Evolutionary conservation across 92 coral and sea anemone species (phyloP).

Genomic region (Palythoa grandis): DNA sequence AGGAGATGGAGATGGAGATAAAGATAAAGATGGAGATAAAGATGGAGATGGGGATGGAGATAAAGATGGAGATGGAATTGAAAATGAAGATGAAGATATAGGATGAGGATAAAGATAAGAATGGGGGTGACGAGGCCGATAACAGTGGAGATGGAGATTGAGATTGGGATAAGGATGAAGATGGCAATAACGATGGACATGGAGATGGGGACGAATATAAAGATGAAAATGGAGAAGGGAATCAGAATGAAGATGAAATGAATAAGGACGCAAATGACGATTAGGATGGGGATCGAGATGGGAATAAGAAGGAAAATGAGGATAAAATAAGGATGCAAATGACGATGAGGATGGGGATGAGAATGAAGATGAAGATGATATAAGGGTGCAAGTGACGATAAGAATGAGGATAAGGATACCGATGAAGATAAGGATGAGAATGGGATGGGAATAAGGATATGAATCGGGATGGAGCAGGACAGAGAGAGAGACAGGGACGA

Average conservation of each 20-base stretch:
- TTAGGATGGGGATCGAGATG: background rate
- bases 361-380: background rate
- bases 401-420: background rate
- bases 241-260: background rate
- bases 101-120: background rate
- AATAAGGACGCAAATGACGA: background rate
- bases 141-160: background rate
- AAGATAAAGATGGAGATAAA: too few relatives aligned
- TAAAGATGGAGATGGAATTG: background rate
- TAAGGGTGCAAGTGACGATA: background rate
- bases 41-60: background rate
- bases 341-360: background rate
- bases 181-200: background rate
- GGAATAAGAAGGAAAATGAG: background rate
- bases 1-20: too few relatives aligned
- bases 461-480: too few relatives aligned
- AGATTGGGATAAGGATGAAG: background rate
- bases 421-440: background rate
- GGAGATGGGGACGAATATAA: background rate
- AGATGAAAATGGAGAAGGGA: background rate
- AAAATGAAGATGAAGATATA: too few relatives aligned
- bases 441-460: too few relatives aligned
- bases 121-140: background rate
- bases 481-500: too few relatives aligned
- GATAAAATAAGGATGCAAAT: background rate